Percentiles rank a stretch among this genome's conserved stretches.
These are phyloP conservation scores for Geotrupes spiniger DNA, from an alignment of 2,888 invertebrate genomes.

Conservation along the genomic window DNA sequence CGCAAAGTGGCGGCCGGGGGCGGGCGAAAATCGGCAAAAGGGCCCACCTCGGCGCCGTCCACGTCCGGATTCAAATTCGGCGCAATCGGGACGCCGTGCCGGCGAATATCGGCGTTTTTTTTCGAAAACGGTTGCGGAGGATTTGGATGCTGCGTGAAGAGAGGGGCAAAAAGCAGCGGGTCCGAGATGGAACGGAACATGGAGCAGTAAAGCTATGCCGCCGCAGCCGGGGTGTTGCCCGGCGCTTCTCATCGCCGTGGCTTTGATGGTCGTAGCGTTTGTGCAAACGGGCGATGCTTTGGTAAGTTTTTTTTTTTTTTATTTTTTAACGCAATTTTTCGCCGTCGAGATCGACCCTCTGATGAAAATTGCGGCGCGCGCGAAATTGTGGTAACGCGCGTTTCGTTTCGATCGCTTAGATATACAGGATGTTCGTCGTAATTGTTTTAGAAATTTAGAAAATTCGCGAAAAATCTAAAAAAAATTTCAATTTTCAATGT, in stretches of 20 bases:
- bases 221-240: constrained; percentile 49
- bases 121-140: constrained; percentile 18
- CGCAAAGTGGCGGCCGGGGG: constrained; percentile 19
- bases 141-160: constrained; percentile 25
- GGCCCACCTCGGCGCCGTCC: not conserved
- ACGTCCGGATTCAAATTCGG: not conserved
- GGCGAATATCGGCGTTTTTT: constrained; percentile 25
- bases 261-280: constrained; percentile 30
- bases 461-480: too few relatives aligned
- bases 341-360: too few relatives aligned
- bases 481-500: too few relatives aligned
- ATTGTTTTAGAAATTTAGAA: too few relatives aligned
- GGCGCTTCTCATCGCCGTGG: constrained; percentile 38
- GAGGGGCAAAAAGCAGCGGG: constrained; percentile 26
- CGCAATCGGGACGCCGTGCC: constrained; percentile 14
- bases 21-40: constrained; percentile 22
- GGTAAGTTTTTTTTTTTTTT: constrained; percentile 28
- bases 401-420: too few relatives aligned
- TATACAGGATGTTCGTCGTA: too few relatives aligned
- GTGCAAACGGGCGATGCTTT: constrained; percentile 29
- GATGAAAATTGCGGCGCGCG: too few relatives aligned
- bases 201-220: constrained; percentile 50
- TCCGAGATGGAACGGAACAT: constrained; percentile 34
- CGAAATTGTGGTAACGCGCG: too few relatives aligned
- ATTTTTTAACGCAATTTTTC: not conserved